These are phyloP conservation scores for Pachyuromys duprasi DNA, from an alignment of 2,797 vertebrate genomes.

Conservation along the genomic window DNA sequence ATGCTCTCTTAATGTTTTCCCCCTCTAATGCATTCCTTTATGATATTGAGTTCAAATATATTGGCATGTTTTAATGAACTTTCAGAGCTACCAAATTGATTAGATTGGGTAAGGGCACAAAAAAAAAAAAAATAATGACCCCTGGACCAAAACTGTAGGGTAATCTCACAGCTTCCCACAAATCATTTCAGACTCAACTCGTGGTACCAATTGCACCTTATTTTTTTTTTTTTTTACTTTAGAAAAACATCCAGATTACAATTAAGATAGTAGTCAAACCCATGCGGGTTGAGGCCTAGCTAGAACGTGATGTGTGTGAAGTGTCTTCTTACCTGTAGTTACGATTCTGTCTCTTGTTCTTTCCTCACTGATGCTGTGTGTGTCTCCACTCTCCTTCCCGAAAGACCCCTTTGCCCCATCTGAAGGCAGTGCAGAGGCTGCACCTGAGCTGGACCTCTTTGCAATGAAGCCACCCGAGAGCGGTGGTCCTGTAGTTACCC, in stretches of 20 bases:
- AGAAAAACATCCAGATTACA: constrained; percentile 69
- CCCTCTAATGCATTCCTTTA: constrained; percentile 49
- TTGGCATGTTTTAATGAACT: constrained; percentile 67
- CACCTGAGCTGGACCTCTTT: constrained; percentile 98
- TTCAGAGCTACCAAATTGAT: constrained; percentile 52
- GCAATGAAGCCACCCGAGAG: constrained; percentile 97
- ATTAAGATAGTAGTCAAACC: constrained; percentile 39
- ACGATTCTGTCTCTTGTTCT: constrained; percentile 80
- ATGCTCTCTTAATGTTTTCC: constrained; percentile 76
- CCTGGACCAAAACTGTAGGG: not conserved
- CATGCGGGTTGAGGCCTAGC: constrained; percentile 2
- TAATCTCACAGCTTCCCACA: not conserved
- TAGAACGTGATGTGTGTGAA: constrained; percentile 66
- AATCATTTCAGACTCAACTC: constrained; percentile 47
- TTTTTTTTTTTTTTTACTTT: constrained; percentile 58
- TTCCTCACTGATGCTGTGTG: constrained; percentile 86
- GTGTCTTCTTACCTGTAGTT: constrained; percentile 80
- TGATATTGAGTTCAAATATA: constrained; percentile 66
- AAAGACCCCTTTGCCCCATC: constrained; percentile 99
- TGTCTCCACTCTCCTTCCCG: constrained; percentile 88
- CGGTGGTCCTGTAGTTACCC: constrained; percentile 92
- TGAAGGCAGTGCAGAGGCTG: constrained; percentile 96
- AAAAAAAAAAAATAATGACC: not conserved
- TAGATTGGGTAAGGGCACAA: not conserved
- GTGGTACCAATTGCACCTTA: not conserved